Evolutionary conservation across 2,113 vertebrate genomes (phyloP).

Genomic region (Erythrocercus mccallii): DNA sequence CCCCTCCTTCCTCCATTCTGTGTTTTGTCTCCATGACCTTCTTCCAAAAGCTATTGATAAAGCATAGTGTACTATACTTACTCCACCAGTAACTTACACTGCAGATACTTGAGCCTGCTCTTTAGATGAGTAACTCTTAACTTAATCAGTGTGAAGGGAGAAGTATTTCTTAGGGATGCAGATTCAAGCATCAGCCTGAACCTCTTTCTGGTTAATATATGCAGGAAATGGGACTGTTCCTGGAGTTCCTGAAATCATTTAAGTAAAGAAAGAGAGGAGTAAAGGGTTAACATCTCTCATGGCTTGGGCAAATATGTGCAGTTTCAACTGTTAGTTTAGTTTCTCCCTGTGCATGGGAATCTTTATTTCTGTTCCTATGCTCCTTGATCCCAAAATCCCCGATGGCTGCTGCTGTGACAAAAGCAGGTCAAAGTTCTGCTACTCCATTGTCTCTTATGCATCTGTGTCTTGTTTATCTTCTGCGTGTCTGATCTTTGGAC

Average conservation of each 20-base stretch:
- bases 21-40: background rate
- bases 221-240: background rate
- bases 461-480: conserved; percentile 4
- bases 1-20: background rate
- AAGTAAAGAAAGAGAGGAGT: background rate
- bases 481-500: background rate
- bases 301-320: background rate
- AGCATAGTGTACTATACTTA: background rate
- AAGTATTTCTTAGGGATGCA: background rate
- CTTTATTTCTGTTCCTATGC: background rate
- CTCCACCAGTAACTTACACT: background rate
- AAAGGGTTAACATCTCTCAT: background rate
- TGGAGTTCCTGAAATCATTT: background rate
- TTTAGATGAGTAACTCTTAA: background rate
- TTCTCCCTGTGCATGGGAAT: background rate
- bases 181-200: background rate
- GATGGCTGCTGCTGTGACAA: background rate
- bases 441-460: background rate
- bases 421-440: background rate
- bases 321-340: background rate
- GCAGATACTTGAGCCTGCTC: background rate
- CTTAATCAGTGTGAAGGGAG: background rate
- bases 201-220: background rate
- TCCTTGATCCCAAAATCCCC: background rate
- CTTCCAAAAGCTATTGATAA: background rate